Evolutionary conservation across 2,113 vertebrate species (phyloP), one percentile per base, ranked within the genome.

Genomic region (Pseudorhombus dupliciocellatus): DNA sequence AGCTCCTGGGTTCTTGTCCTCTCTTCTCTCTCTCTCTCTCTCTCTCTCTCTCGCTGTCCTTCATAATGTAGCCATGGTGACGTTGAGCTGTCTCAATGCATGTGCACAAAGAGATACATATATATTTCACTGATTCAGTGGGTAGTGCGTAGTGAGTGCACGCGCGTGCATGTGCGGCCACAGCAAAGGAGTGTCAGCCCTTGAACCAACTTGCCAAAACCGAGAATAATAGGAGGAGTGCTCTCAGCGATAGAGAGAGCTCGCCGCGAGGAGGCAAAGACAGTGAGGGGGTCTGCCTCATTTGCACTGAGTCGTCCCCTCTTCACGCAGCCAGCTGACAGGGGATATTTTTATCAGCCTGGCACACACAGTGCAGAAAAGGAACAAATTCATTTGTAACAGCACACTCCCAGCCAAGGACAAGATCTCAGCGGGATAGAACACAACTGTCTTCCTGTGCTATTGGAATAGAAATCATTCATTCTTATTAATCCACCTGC

Each of bases 271-370:
- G 70, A 79, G 71, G 66, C 63, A 58, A 59, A 75, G 64, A 73
- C 48, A 66, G 46, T 71, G 80, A 80, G 79, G 77, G 67, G 83
- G 85, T 88, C 81, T 81, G 84, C 66, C 75, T 90, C 83, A 89
- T 92, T 90, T 89, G 82, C 83, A 88, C 81, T 48, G 73, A 82
- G 84, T 77, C 81, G 75, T 85, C 80, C 82, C 59, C 60, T 84
- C 71, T 20, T 84, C 54, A 72, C 48, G 53, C 70, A 79, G 62
- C 65, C 72, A 60, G 86, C 87, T 90, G 91, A 90, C 88, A 90
- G 79, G 66, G 81, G 81, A 92, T 88, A 87, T 90, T 91, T 91
- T 91, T 93, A 92, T 92, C 89, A 89, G 86, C 50, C 67, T 71
- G 80, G 70, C 67, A 65, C 87, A 86, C 87, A 77, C 73, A 53